Evolutionary conservation across 2,113 vertebrate species (phyloP).

Genomic region (Damaliscus lunatus): DNA sequence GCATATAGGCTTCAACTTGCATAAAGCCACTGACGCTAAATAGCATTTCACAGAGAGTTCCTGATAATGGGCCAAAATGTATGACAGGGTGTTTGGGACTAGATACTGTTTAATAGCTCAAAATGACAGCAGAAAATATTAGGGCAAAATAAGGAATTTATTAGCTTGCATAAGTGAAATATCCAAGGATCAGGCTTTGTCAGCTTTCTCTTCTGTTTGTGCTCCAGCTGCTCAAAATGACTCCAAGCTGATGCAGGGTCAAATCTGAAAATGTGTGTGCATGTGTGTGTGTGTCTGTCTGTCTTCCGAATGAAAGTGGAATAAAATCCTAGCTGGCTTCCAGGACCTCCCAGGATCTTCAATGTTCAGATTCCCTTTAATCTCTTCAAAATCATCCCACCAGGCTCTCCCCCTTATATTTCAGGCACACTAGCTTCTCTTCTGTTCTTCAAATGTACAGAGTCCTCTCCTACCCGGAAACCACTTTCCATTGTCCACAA

Average conservation of each 20-base stretch:
- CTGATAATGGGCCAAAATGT: not conserved
- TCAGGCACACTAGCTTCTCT: not conserved
- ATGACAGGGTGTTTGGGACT: not conserved
- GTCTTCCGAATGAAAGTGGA: not conserved
- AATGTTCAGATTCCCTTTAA: not conserved
- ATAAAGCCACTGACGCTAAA: not conserved
- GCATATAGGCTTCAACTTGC: not conserved
- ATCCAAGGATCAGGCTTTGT: not conserved
- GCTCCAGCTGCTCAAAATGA: not conserved
- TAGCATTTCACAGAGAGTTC: not conserved
- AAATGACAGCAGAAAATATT: not conserved
- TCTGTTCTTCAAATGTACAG: not conserved
- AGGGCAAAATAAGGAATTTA: not conserved
- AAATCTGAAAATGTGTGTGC: not conserved
- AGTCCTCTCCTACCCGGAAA: not conserved
- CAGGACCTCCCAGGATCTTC: not conserved
- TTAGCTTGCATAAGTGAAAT: not conserved
- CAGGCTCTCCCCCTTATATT: not conserved
- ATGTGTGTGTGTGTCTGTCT: not conserved
- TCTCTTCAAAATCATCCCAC: not conserved
- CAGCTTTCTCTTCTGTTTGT: not conserved
- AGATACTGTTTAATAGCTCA: not conserved
- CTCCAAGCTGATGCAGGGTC: not conserved
- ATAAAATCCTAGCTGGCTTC: not conserved
- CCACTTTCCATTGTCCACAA: not conserved